phyloP scores from a whole-genome alignment of 2,113 vertebrate genomes.

The Pedionomus torquatus region DNA sequence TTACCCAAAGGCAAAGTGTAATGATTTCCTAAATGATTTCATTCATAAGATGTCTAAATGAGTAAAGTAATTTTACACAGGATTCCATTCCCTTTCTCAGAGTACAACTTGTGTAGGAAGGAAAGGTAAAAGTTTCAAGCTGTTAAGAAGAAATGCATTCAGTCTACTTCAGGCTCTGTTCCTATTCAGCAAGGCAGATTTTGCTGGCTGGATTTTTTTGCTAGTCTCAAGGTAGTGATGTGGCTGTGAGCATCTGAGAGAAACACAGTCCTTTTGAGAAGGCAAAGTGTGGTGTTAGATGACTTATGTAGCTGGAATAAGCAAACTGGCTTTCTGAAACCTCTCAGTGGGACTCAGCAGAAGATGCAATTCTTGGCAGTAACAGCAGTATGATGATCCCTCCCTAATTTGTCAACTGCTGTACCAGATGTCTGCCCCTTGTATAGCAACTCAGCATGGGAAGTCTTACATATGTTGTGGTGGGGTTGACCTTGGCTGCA shows the following conservation, averaged over 20 bases:
- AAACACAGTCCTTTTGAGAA: not conserved
- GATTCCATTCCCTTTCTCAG: not conserved
- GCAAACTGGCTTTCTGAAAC: not conserved
- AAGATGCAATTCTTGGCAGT: not conserved
- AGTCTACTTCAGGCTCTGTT: not conserved
- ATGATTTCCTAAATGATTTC: constrained; percentile 3
- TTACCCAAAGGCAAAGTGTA: constrained; percentile 29
- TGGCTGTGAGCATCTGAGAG: not conserved
- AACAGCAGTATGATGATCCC: not conserved
- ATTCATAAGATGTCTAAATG: constrained; percentile 16
- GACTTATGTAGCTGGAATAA: not conserved
- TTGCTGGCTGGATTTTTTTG: not conserved
- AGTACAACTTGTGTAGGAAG: not conserved
- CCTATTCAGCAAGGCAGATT: not conserved
- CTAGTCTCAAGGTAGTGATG: not conserved
- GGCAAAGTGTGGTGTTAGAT: not conserved
- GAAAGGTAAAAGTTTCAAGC: not conserved
- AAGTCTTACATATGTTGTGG: not conserved
- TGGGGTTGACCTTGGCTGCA: not conserved
- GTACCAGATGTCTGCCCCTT: not conserved
- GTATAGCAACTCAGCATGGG: not conserved
- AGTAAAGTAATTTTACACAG: not conserved
- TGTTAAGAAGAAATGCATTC: not conserved
- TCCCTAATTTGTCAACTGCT: not conserved
- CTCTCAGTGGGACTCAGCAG: not conserved